Base-by-base conservation (phyloP, 2,888 invertebrate species). In the Phragmatobia fuliginosa region DNA sequence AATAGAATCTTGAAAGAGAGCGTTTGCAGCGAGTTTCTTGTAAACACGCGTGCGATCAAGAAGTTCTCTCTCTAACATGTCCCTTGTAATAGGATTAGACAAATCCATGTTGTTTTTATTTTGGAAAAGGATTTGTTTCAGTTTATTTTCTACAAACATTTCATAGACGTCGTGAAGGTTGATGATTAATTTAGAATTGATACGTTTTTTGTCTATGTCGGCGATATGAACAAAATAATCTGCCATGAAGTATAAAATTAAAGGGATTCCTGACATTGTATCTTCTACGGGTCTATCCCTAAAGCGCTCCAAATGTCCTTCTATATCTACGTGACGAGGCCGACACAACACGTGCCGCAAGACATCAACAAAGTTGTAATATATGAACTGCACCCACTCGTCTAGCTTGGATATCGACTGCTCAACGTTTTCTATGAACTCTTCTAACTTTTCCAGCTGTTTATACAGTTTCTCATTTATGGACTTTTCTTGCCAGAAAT, bases 31-130 rank as follows among this genome's bases (percentile, higher is more conserved):
- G 4, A 81, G 33, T 62, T 74, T 70, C 36, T 71, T 77, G 56
- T 81, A 75, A n/a, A 62, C 71, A 2, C 33, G 10, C 10, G 71
- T 66, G 33, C 72, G 76, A 18, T 68, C 66, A n/a, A 25, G 33
- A 3, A 61, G 67, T 33, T 79, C 75, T 28, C 65, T 74, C 4
- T 81, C 66, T 21, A 65, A 74, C 33, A 56, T 36, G 7, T n/a
- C 38, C 6, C 62, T 60, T 11, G 68, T 58, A 10, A 67, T 66
- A 5, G 80, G 66, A 16, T 64, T 72, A 45, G 38, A 73, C 3
- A 76, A 49, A 21, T 77, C 64, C 66, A 72, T 68, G 36, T 65
- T 41, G 18, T 73, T 66, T 52, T 81, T 81, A 33, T 75, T 74
- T 66, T 76, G 58, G 32, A 68, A 75, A 2, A 73, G 66, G 65